A percentile compares a stretch with the other conserved stretches of the same genome.
Evolutionary conservation across 2,888 invertebrate species (phyloP).

Genomic region (Blastobasis adustella): DNA sequence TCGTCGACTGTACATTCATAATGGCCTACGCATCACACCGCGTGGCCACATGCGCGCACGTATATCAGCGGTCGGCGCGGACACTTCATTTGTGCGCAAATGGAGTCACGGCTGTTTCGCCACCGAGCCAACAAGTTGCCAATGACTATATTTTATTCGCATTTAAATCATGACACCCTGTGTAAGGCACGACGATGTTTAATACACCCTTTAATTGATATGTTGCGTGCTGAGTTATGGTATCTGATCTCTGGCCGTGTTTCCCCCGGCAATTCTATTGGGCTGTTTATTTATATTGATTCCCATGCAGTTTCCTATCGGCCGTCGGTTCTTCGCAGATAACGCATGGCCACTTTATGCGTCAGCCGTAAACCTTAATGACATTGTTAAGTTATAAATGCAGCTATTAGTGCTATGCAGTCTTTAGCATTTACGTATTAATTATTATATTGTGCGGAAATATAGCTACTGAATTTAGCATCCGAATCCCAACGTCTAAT

Average conservation of each 20-base stretch:
- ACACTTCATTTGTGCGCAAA: neutral
- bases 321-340: conserved; percentile 28
- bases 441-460: too few relatives aligned
- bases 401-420: neutral
- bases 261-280: conserved; percentile 58
- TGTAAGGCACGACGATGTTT: conserved; percentile 45
- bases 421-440: too few relatives aligned
- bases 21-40: too few relatives aligned
- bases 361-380: conserved; percentile 23
- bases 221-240: conserved; percentile 64
- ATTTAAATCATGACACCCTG: conserved; percentile 29
- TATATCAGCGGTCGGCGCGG: too few relatives aligned
- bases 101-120: conserved; percentile 4
- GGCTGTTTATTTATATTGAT: conserved; percentile 67
- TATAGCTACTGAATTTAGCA: too few relatives aligned
- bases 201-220: conserved; percentile 66
- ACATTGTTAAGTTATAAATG: conserved; percentile 26
- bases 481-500: too few relatives aligned
- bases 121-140: conserved; percentile 5
- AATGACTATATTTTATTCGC: conserved; percentile 10
- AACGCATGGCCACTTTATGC: conserved; percentile 46
- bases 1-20: too few relatives aligned
- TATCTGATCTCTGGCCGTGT: conserved; percentile 51
- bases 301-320: conserved; percentile 52
- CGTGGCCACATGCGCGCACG: too few relatives aligned